Evolutionary conservation across 2,888 invertebrate species (phyloP), one percentile per base, ranked within the genome.

Genomic region (Zygothrica quintamaculata): DNA sequence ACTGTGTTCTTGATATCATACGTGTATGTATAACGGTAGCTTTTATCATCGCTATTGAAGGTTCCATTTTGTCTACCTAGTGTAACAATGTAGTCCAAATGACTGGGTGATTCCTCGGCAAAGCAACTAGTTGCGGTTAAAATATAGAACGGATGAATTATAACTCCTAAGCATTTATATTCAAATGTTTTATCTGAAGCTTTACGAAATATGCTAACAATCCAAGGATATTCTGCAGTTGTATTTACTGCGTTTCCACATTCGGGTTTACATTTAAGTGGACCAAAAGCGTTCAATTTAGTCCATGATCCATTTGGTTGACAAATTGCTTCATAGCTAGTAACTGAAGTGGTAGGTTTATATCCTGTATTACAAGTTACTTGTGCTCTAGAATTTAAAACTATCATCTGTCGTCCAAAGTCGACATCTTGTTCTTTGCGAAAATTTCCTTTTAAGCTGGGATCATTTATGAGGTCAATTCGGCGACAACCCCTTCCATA

Each of bases 161-260:
- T 65, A 9, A 34, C 12, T 1, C 62, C 77, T 15, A 42, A 22
- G 22, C 79, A 77, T 4, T 15, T 40, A 5, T 46, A 64, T 0
- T 7, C 9, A 11, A 22, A 67, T 1, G 3, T 18, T 0, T 12
- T 7, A 0, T 3, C 7, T 1, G n/a, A n/a, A n/a, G n/a, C n/a
- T n/a, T 15, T 11, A n/a, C 43, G 4, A 34, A 66, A 75, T 4
- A 77, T 50, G 25, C 79, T 88, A 1, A 87, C 87, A 12, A 88
- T 58, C 90, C 89, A 90, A 4, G 89, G 90, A 18, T 64, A 43
- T 1, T 42, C 44, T 47, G 77, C 0, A 0, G 61, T 42, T 26
- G 76, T 44, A 0, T 4, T n/a, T 29, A 48, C n/a, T 22, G 43
- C 26, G 58, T 36, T 67, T 1, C 88, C 90, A 44, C 90, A 90